Percentiles rank a stretch among this genome's conserved stretches.
Conservation (phyloP, 92 coral and sea anemone genomes). For the Epizoanthus fatuus region DNA sequence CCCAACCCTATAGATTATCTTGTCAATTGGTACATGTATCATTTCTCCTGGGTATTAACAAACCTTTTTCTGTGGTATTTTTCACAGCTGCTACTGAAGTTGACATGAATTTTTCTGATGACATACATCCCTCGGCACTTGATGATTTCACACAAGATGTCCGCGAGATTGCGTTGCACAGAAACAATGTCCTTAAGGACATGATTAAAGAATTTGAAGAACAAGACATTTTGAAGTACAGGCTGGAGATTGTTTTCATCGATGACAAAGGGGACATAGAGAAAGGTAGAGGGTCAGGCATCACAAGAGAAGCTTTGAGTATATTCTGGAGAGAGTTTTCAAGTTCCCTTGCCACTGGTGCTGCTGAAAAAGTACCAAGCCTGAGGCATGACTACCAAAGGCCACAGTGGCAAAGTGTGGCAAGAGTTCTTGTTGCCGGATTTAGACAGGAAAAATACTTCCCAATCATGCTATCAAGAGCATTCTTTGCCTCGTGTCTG, state of each 20-base stretch:
- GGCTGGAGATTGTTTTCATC: constrained; percentile 55
- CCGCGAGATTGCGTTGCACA: constrained; percentile 29
- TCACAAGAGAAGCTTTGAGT: constrained; percentile 56
- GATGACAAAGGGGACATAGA: constrained; percentile 49
- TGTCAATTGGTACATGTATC: no score
- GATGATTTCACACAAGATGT: constrained; percentile 29
- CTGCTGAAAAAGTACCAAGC: constrained; percentile 56
- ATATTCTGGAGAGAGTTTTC: constrained; percentile 61
- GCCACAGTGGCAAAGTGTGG: constrained; percentile 61
- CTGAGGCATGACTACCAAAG: constrained; percentile 61
- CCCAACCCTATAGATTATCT: no score
- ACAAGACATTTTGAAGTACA: constrained; percentile 34
- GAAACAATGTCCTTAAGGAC: constrained; percentile 50
- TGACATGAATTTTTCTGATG: no score
- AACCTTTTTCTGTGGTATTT: no score
- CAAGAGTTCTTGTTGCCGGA: constrained; percentile 51
- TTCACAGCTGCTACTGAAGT: no score
- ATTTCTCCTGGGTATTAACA: no score
- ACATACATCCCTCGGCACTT: not conserved
- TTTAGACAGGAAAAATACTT: constrained; percentile 41
- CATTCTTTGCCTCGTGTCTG: constrained; percentile 54
- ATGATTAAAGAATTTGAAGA: constrained; percentile 55
- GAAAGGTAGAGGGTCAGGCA: constrained; percentile 61
- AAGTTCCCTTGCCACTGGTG: constrained; percentile 55
- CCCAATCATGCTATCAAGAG: constrained; percentile 47